Percentiles rank a stretch among this genome's conserved stretches.
phyloP scores from a whole-genome alignment of 2,113 vertebrate species.

The Puffinus mauretanicus region DNA sequence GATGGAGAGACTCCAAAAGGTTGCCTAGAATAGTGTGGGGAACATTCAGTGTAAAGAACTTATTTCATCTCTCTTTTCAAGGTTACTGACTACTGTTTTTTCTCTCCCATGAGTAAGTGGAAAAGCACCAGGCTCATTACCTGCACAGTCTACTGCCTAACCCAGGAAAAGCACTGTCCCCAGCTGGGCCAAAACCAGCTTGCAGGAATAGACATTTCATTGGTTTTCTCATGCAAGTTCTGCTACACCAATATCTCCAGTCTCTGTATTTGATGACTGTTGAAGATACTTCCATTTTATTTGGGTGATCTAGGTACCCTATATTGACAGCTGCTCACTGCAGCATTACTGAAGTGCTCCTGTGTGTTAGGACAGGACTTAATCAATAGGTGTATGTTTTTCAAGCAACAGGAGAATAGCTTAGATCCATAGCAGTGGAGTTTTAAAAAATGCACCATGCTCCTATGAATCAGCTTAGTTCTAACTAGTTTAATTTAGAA shows the following conservation, averaged over 20 bases:
- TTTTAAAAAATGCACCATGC: background rate
- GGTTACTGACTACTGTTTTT: background rate
- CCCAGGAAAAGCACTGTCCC: background rate
- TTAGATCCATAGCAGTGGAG: background rate
- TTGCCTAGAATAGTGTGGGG: background rate
- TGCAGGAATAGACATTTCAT: background rate
- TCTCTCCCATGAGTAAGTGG: background rate
- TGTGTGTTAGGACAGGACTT: background rate
- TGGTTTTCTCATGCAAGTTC: background rate
- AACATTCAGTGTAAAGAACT: background rate
- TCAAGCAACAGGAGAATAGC: background rate
- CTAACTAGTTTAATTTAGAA: conserved; percentile 41
- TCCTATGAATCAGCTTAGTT: conserved; percentile 18
- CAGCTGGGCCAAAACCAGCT: background rate
- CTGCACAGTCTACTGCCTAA: background rate
- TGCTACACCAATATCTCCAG: background rate
- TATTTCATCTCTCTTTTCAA: background rate
- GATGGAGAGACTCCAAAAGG: background rate
- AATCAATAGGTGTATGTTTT: background rate
- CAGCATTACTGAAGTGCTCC: background rate
- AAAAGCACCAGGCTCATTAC: background rate
- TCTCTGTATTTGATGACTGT: background rate
- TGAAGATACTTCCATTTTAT: background rate
- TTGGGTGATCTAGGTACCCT: background rate
- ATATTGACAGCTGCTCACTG: background rate